Evolutionary conservation across 2,888 invertebrate genomes (phyloP), one percentile per base, ranked within the genome.

Genomic region (Aromia moschata): DNA sequence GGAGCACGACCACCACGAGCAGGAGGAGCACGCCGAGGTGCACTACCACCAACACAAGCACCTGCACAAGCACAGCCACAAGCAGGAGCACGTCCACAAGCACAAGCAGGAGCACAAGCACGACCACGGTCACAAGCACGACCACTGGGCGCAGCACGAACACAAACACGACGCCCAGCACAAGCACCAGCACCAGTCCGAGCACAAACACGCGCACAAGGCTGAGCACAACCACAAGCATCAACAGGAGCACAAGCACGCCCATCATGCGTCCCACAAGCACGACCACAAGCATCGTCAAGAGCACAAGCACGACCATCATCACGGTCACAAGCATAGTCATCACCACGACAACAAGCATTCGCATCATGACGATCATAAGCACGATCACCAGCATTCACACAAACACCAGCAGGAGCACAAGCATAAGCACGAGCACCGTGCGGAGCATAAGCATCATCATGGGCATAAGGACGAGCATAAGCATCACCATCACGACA

Each of bases 41-140:
- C 77, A 77, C 56, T 74, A 75, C 41, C 76, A 77, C 56, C 69
- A 71, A 47, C 77, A 77, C 56, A 73, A 76, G 51, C 77, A 77
- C 53, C 66, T 75, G 40, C 77, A 77, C 56, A 64, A 69, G n/a
- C 76, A 76, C 55, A 64, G 72, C 14, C 75, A 77, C 58, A 67
- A 69, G 38, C 71, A 74, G 40, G 70, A 71, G 9, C 74, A 75
- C 45, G 64, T 68, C 16, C 74, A 75, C 56, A 41, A 70, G 14
- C 69, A 71, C 40, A 36, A 64, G 7, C 60, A 66, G 11, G 57
- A 70, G 15, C 69, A 70, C 52, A 55, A 67, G 11, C 70, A 70
- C 20, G 60, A 71, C 4, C 72, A 72, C 54, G 60, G 61, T 10
- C 59, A 57, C 17, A 65, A 69, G 17, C 70, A 72, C 51, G 51